These are phyloP conservation scores for Argopecten irradians DNA, from an alignment of 1,140 invertebrate genomes.

Conservation along the genomic window DNA sequence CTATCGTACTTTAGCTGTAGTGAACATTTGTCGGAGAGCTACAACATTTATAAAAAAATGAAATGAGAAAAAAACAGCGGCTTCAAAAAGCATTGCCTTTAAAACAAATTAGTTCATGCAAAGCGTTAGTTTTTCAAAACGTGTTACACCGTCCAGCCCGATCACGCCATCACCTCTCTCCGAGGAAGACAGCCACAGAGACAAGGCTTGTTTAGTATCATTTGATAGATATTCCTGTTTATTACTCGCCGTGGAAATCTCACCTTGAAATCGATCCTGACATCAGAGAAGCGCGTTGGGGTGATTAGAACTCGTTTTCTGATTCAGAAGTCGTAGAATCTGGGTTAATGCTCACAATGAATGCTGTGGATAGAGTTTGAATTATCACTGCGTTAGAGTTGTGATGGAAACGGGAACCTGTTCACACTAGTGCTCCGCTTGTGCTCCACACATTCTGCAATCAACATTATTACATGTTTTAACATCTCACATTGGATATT, in stretches of 20 bases:
- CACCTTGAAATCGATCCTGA: slow-evolving; percentile 21
- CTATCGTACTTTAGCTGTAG: no score
- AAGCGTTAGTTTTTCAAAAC: no score
- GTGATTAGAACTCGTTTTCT: background rate
- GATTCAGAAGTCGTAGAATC: background rate
- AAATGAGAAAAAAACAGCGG: no score
- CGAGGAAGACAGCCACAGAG: background rate
- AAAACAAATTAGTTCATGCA: no score
- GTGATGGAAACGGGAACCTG: no score
- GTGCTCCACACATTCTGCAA: no score
- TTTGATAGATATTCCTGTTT: background rate
- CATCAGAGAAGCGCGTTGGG: background rate
- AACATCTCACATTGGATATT: no score
- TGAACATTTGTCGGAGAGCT: no score
- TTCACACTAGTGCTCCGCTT: no score
- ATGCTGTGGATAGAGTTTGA: background rate
- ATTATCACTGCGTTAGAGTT: background rate
- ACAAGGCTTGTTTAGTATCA: background rate
- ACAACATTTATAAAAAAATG: no score
- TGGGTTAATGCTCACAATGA: background rate
- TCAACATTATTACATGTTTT: no score
- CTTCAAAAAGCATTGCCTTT: no score
- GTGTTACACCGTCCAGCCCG: background rate
- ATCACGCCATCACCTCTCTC: background rate
- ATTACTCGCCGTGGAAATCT: background rate